phyloP scores from a whole-genome alignment of 2,888 invertebrate genomes.

The Dynastes hyllus region DNA sequence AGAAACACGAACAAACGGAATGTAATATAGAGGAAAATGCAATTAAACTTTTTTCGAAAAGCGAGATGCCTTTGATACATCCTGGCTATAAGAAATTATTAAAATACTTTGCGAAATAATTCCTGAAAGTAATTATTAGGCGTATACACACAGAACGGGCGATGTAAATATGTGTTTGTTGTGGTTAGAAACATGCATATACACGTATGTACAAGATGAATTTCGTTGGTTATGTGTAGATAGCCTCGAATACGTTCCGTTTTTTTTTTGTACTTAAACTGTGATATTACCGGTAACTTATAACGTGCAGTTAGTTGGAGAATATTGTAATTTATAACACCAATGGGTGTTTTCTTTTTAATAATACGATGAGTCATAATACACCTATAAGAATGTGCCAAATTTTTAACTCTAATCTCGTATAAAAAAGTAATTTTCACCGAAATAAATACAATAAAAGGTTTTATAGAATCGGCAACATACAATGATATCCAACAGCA shows the following conservation, averaged over 20 bases:
- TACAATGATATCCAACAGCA: too few relatives aligned
- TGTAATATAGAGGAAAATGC: constrained; percentile 52
- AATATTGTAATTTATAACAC: too few relatives aligned
- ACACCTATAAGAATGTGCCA: too few relatives aligned
- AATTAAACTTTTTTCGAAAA: constrained; percentile 48
- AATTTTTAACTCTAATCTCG: too few relatives aligned
- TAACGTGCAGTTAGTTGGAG: too few relatives aligned
- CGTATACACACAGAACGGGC: background rate
- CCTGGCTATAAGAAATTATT: constrained; percentile 50
- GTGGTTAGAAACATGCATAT: background rate
- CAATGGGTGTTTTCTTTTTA: too few relatives aligned
- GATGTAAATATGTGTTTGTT: background rate
- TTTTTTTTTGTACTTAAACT: background rate
- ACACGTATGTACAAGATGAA: background rate
- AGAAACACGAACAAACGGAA: constrained; percentile 49
- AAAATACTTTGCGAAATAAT: constrained; percentile 51
- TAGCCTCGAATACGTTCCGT: background rate
- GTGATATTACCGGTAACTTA: background rate
- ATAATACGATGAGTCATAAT: too few relatives aligned
- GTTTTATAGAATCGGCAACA: too few relatives aligned
- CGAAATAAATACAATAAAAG: too few relatives aligned
- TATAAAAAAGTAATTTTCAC: too few relatives aligned
- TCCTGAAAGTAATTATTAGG: constrained; percentile 43
- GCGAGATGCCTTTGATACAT: constrained; percentile 47
- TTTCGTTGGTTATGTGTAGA: background rate